Conservation (phyloP, 2,797 vertebrate species). For the Myripristis murdjan region DNA sequence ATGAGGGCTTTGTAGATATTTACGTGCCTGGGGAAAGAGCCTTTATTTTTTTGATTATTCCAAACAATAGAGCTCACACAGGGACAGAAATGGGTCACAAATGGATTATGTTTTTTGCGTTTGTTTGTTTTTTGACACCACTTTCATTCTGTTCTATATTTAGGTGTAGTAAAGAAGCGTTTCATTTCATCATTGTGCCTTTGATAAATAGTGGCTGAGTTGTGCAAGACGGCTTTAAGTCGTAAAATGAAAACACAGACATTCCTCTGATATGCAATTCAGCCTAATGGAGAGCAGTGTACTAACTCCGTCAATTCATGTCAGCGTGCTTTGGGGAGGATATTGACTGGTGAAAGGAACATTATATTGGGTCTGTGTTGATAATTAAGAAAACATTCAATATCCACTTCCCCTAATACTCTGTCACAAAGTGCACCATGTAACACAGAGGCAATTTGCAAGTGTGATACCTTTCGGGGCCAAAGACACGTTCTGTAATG, state of each 20-base stretch:
- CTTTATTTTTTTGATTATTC: constrained; percentile 67
- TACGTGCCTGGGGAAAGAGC: constrained; percentile 65
- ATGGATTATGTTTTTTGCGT: constrained; percentile 79
- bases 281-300: constrained; percentile 28
- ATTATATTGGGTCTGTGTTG: constrained; percentile 2
- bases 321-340: not conserved
- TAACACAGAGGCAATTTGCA: constrained; percentile 1
- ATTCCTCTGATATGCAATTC: constrained; percentile 25
- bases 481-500: constrained; percentile 8
- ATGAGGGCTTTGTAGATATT: constrained; percentile 77
- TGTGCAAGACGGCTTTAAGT: constrained; percentile 35
- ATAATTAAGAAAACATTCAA: constrained; percentile 13
- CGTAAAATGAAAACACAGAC: constrained; percentile 36
- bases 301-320: constrained; percentile 18
- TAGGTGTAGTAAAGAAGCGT: constrained; percentile 59
- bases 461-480: not conserved
- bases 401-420: no score
- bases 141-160: constrained; percentile 74
- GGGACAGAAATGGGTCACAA: constrained; percentile 84
- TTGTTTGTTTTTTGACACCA: constrained; percentile 72
- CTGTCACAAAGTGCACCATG: not conserved
- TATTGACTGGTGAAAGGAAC: constrained; percentile 6
- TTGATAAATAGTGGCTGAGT: constrained; percentile 58
- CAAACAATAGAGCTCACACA: constrained; percentile 74
- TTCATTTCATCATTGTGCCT: constrained; percentile 67